phyloP scores from a whole-genome alignment of 1,140 invertebrate species.

The Temnothorax curvispinosus region DNA sequence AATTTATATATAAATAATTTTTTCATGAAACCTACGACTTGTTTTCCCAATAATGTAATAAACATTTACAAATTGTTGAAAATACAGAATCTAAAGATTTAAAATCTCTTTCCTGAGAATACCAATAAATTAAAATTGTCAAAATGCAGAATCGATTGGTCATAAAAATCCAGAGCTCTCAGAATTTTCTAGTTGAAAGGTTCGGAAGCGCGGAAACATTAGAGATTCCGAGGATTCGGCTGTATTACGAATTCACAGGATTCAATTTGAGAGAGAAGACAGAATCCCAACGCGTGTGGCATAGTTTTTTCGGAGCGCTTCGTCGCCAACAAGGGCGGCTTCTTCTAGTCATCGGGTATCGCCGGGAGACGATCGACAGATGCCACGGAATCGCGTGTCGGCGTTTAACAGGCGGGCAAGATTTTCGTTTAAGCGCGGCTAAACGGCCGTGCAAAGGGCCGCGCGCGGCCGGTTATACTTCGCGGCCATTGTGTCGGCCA shows the following conservation, averaged over 20 bases:
- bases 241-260: conserved; percentile 7
- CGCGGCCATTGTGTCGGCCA: conserved; percentile 49
- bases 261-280: conserved; percentile 2
- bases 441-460: conserved; percentile 30
- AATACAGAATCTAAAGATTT: neutral
- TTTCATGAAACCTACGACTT: neutral
- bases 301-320: neutral
- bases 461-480: conserved; percentile 26
- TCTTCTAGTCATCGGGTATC: conserved; percentile 34
- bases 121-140: neutral
- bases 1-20: neutral
- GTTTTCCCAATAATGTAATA: neutral
- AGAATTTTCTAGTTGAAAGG: neutral
- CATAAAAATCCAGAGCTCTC: neutral
- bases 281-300: neutral
- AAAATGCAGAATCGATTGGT: neutral
- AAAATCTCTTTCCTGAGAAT: neutral
- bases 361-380: conserved; percentile 31
- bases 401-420: conserved; percentile 29
- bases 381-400: conserved; percentile 53
- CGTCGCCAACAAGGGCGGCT: conserved; percentile 26
- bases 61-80: neutral
- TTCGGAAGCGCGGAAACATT: neutral
- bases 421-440: conserved; percentile 47
- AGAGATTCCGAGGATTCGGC: neutral